Base-by-base conservation (phyloP, 2,113 vertebrate genomes). In the Phylloscopus trochilus region DNA sequence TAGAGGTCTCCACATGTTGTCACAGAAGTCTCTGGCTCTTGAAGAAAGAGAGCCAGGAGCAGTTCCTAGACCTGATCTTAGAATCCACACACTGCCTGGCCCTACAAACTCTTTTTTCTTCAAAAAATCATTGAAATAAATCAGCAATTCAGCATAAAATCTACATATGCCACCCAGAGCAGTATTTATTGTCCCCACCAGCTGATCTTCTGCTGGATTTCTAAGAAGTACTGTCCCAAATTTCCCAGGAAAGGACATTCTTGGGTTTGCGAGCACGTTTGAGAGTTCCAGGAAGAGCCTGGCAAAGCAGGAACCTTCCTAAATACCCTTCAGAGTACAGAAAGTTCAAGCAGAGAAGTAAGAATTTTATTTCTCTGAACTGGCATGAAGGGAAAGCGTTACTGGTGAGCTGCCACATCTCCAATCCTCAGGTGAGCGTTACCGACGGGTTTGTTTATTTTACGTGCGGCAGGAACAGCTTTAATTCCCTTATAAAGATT, bases 401-500 rank as follows among this genome's bases (percentile, higher is more conserved):
- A 3, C 30, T 20, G 43, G 78, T 43, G 85, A 91, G 30, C 7
- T 28, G 58, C 39, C 14, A 0, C 41, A 23, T 41, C 82, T 52
- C 3, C 92, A 96, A 90, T 93, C 93, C 94, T 95, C 93, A 91
- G 93, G 87, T 95, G 94, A 90, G 69, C 19, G 0, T 15, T 62
- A 20, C 31, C 2, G 3, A 76, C 43, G 63, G 70, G 7, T 44
- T 67, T 94, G 90, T 95, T 95, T 83, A 33, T 78, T 93, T 82
- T 55, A n/a, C n/a, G 3, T 18, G 46, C 2, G 2, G 84, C 74
- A 76, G 53, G 84, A 96, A 85, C 91, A 43, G 82, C 78, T 94
- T 95, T 96, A 90, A 96, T 95, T 95, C 68, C 93, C 87, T 87
- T 83, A 85, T 92, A 94, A 90, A 93, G 95, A 95, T 88, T 94